A percentile compares a stretch with the other conserved stretches of the same genome.
Evolutionary conservation across 2,113 vertebrate genomes (phyloP).

Genomic region (Geothlypis trichas): DNA sequence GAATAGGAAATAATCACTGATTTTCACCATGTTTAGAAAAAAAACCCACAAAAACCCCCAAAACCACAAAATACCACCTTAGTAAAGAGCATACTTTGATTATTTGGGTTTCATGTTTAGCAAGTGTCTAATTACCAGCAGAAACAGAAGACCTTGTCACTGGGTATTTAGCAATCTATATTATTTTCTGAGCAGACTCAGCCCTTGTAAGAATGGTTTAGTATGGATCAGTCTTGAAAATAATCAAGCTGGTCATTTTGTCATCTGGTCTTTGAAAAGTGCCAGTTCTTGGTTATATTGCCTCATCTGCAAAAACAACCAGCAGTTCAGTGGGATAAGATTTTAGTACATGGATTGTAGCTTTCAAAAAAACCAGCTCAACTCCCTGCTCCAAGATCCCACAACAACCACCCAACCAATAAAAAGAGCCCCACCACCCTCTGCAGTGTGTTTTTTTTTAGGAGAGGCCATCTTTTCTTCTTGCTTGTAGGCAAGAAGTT

Average conservation of each 20-base stretch:
- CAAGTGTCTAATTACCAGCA: neutral
- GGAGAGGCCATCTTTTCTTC: neutral
- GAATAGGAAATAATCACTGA: neutral
- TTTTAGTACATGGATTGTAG: neutral
- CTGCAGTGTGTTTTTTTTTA: neutral
- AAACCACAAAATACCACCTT: neutral
- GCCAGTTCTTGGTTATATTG: neutral
- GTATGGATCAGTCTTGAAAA: neutral
- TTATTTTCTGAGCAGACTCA: neutral
- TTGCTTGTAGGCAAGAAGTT: neutral
- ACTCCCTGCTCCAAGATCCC: too few species aligned
- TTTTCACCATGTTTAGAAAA: neutral
- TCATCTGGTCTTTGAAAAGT: neutral
- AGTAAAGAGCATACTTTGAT: neutral
- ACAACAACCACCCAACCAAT: neutral
- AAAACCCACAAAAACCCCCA: rapidly evolving
- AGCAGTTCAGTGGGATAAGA: rapidly evolving
- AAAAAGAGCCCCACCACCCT: neutral
- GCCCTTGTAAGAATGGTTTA: neutral
- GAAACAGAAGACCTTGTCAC: neutral
- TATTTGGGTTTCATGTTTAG: neutral
- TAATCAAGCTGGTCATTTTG: neutral
- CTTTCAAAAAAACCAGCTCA: neutral
- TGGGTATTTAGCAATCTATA: neutral
- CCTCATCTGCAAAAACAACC: neutral